phyloP scores from a whole-genome alignment of 2,113 vertebrate genomes.

The Ardeotis arabs region DNA sequence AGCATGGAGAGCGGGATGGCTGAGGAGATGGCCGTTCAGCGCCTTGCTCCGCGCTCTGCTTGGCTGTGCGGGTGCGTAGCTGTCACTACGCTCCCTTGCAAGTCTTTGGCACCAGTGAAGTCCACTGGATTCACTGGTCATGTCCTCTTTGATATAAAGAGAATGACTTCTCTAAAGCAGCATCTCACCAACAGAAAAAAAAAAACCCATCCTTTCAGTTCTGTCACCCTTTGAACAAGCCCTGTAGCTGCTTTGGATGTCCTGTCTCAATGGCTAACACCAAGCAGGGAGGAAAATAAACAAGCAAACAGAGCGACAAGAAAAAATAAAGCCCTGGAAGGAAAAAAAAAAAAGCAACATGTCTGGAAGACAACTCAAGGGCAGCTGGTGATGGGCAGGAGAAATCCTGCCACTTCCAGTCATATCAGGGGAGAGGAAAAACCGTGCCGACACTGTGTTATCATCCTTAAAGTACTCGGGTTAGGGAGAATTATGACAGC shows the following conservation, averaged over 20 bases:
- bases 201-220: background rate
- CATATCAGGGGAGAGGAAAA: background rate
- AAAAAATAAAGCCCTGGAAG: background rate
- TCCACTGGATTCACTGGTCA: background rate
- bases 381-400: slow-evolving; percentile 38
- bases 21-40: background rate
- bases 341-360: background rate
- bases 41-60: background rate
- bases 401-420: slow-evolving; percentile 43
- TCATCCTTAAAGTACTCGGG: background rate
- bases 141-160: background rate
- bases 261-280: slow-evolving; percentile 5
- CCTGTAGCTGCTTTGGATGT: background rate
- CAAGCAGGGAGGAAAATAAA: background rate
- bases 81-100: background rate
- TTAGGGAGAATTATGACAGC: background rate
- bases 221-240: background rate
- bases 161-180: background rate
- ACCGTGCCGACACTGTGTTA: background rate
- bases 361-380: slow-evolving; percentile 55
- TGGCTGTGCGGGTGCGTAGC: rapidly evolving
- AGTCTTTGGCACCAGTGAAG: background rate
- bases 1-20: background rate
- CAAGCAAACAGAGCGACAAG: background rate
- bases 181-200: background rate